Conservation (phyloP, 2,888 invertebrate genomes). For the Disparrhopalites patrizii region DNA sequence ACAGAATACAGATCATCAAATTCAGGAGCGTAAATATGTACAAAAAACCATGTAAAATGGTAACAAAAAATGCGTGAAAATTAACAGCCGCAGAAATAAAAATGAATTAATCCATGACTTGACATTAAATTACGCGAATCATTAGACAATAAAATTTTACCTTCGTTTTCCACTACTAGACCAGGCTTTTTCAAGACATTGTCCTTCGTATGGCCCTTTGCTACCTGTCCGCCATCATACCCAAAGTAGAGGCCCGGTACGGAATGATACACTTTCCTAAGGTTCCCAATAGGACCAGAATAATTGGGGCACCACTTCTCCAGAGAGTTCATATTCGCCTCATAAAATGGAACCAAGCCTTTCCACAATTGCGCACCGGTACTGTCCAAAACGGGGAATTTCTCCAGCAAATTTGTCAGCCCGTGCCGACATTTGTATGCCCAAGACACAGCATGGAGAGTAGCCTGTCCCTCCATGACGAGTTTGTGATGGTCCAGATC, state of each 20-base stretch:
- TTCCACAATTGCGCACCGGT: neutral
- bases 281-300: neutral
- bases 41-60: too few relatives aligned
- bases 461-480: slow-evolving; percentile 12
- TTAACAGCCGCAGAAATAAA: too few relatives aligned
- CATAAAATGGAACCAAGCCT: neutral
- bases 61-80: too few relatives aligned
- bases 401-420: neutral
- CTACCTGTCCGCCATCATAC: neutral
- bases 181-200: neutral
- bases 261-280: neutral
- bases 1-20: too few relatives aligned
- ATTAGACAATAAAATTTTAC: neutral
- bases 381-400: slow-evolving; percentile 3
- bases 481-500: slow-evolving; percentile 16
- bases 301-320: neutral
- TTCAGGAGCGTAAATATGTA: too few relatives aligned
- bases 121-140: too few relatives aligned
- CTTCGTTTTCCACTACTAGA: neutral
- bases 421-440: slow-evolving; percentile 13
- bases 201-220: neutral
- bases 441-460: slow-evolving; percentile 18
- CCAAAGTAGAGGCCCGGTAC: neutral
- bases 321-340: neutral
- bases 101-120: too few relatives aligned